Evolutionary conservation across 2,797 vertebrate species (phyloP).

Genomic region (Lithobates sylvaticus): DNA sequence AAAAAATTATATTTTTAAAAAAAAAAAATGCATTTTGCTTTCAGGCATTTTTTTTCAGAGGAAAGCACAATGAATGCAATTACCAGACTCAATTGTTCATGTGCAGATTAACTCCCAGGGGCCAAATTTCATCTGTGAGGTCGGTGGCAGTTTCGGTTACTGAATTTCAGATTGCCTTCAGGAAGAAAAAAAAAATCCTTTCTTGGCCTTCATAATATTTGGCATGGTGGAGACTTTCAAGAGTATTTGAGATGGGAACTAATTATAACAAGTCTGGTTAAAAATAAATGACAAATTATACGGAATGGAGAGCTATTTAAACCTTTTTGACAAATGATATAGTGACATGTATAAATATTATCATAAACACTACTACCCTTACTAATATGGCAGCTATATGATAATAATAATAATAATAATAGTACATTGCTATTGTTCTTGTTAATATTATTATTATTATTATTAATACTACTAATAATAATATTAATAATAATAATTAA

Average conservation of each 20-base stretch:
- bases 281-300: background rate
- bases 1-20: background rate
- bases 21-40: conserved; percentile 59
- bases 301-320: background rate
- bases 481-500: too few relatives aligned
- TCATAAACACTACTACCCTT: too few relatives aligned
- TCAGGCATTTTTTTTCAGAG: conserved; percentile 64
- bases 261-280: conserved; percentile 16
- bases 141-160: conserved; percentile 66
- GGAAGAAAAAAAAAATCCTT: conserved; percentile 59
- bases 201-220: conserved; percentile 64
- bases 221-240: background rate
- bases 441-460: too few relatives aligned
- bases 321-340: too few relatives aligned
- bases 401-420: too few relatives aligned
- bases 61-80: conserved; percentile 67
- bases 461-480: too few relatives aligned
- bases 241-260: conserved; percentile 4
- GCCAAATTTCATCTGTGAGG: conserved; percentile 67
- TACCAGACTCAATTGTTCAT: conserved; percentile 68
- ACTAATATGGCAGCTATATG: too few relatives aligned
- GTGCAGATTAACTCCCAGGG: conserved; percentile 69
- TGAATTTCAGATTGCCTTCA: conserved; percentile 66
- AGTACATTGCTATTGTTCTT: too few relatives aligned
- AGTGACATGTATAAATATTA: too few relatives aligned